These are phyloP conservation scores for Eretmochelys imbricata DNA, from an alignment of 2,113 vertebrate genomes.

Conservation along the genomic window DNA sequence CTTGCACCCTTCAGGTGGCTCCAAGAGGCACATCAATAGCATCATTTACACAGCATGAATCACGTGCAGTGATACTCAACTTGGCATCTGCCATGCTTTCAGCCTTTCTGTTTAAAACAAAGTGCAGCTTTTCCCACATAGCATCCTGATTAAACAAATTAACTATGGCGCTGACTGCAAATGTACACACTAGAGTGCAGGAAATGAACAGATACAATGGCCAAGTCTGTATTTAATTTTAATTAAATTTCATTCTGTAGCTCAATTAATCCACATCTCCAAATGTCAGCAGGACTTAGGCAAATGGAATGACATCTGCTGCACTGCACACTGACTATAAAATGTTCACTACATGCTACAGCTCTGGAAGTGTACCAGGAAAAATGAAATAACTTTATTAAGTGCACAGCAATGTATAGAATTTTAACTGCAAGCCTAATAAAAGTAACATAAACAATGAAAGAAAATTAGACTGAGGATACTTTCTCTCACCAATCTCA, in stretches of 20 bases:
- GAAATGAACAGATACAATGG: conserved; percentile 86
- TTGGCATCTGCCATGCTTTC: conserved; percentile 76
- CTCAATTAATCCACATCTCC: conserved; percentile 93
- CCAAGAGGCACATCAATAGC: conserved; percentile 49
- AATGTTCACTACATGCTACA: conserved; percentile 85
- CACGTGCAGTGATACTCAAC: conserved; percentile 58
- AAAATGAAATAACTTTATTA: conserved; percentile 76
- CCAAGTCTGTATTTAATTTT: conserved; percentile 92
- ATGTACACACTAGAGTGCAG: conserved; percentile 80
- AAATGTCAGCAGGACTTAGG: conserved; percentile 98
- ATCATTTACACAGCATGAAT: conserved; percentile 63
- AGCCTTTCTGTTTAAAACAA: conserved; percentile 76
- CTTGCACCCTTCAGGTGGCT: conserved; percentile 64
- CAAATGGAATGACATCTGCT: conserved; percentile 99
- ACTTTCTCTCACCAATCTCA: background rate
- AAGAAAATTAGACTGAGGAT: conserved; percentile 48
- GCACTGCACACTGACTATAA: conserved; percentile 88
- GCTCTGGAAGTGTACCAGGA: conserved; percentile 81
- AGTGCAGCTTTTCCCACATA: conserved; percentile 81
- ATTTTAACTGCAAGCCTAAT: conserved; percentile 60
- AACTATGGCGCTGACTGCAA: conserved; percentile 82
- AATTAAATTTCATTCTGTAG: conserved; percentile 95
- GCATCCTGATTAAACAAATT: conserved; percentile 87
- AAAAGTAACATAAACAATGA: conserved; percentile 44
- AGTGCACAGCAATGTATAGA: conserved; percentile 67